Percentiles rank a stretch among this genome's conserved stretches.
Evolutionary conservation across 2,888 invertebrate genomes (phyloP).

Genomic region (Metacarcinus magister): DNA sequence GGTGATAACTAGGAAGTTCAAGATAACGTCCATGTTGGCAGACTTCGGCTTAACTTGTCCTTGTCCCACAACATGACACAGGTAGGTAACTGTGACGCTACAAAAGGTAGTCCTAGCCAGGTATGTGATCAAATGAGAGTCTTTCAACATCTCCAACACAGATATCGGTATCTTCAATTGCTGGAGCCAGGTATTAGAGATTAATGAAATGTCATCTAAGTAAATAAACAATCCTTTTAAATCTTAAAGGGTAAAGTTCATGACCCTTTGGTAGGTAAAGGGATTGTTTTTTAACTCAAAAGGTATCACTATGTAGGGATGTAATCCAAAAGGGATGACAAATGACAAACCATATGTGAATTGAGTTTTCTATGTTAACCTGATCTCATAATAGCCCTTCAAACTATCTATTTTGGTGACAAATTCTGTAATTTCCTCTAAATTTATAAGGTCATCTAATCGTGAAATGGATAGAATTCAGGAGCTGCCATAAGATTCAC

Average conservation of each 20-base stretch:
- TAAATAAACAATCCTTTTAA: not conserved
- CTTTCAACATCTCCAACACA: not conserved
- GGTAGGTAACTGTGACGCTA: not conserved
- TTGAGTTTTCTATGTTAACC: not conserved
- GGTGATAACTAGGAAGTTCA: not conserved
- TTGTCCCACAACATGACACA: not conserved
- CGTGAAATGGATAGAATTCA: no score
- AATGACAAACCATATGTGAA: not conserved
- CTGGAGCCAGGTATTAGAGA: not conserved
- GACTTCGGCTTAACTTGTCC: conserved; percentile 3
- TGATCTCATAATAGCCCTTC: not conserved
- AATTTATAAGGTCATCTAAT: conserved; percentile 9
- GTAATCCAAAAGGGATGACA: not conserved
- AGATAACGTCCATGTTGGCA: conserved; percentile 45
- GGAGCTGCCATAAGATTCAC: no score
- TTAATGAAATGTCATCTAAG: conserved; percentile 13
- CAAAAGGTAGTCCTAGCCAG: not conserved
- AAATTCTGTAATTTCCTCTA: not conserved
- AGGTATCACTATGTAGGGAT: not conserved
- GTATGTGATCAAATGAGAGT: not conserved
- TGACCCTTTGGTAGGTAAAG: conserved; percentile 3
- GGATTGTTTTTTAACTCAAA: not conserved
- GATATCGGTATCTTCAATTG: not conserved
- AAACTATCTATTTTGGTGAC: conserved; percentile 13
- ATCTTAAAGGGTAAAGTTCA: not conserved